Conservation (phyloP, 2,113 vertebrate genomes). For the Sturnus vulgaris region DNA sequence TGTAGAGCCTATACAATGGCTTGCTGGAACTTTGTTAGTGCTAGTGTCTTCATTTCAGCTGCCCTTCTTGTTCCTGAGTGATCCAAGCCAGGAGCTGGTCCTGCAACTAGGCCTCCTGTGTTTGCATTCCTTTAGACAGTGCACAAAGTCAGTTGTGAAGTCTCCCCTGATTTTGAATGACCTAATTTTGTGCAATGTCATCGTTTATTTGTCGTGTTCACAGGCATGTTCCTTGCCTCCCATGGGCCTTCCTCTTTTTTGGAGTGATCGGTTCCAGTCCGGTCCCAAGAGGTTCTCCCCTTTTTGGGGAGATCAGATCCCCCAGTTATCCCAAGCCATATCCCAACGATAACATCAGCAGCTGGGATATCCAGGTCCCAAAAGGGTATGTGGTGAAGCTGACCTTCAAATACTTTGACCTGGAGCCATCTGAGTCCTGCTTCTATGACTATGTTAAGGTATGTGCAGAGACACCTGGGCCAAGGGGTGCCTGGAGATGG, state of each 20-base stretch:
- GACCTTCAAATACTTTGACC: slow-evolving; percentile 84
- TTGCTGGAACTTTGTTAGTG: background rate
- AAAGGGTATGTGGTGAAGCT: slow-evolving; percentile 83
- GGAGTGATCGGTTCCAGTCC: background rate
- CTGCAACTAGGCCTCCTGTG: background rate
- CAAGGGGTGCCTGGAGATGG: background rate
- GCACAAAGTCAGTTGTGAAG: background rate
- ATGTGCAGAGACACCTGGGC: background rate
- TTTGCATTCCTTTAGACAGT: background rate
- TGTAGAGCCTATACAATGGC: background rate
- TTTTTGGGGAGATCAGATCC: slow-evolving; percentile 81
- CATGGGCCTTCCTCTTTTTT: slow-evolving; percentile 11
- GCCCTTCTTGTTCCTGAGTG: background rate
- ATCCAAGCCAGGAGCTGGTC: background rate
- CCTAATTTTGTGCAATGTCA: background rate
- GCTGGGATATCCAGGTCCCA: slow-evolving; percentile 80
- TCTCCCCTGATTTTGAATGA: background rate
- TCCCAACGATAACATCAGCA: slow-evolving; percentile 70
- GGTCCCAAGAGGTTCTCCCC: background rate
- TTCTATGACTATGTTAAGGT: slow-evolving; percentile 89
- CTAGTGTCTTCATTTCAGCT: background rate
- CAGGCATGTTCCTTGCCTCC: slow-evolving; percentile 52
- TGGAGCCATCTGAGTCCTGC: slow-evolving; percentile 84
- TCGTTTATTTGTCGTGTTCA: background rate
- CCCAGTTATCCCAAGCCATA: slow-evolving; percentile 85